Conservation (phyloP, 2,888 invertebrate genomes). For the Tachina grossa region DNA sequence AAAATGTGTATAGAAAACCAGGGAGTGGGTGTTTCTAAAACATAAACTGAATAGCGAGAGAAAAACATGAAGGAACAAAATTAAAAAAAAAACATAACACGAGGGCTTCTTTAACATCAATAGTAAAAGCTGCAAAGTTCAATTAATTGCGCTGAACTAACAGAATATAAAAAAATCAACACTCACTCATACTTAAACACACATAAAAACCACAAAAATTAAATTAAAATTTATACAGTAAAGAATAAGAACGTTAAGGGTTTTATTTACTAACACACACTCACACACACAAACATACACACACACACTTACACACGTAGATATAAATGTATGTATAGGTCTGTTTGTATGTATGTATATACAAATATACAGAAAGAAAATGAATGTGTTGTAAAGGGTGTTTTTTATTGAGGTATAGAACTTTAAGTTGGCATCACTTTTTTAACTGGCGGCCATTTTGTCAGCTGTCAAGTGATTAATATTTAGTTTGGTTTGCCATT, state of each 20-base stretch:
- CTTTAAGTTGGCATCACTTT: too few species aligned
- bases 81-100: constrained; percentile 15
- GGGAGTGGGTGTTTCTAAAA: constrained; percentile 41
- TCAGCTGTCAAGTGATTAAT: too few species aligned
- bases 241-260: constrained; percentile 31
- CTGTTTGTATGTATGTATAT: background rate
- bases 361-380: background rate
- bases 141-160: constrained; percentile 79
- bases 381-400: constrained; percentile 52
- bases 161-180: constrained; percentile 62
- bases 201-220: constrained; percentile 79
- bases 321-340: background rate
- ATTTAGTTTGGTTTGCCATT: too few species aligned
- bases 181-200: constrained; percentile 42
- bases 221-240: constrained; percentile 78
- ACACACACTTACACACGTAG: background rate
- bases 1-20: constrained; percentile 13
- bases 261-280: constrained; percentile 52
- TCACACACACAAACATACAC: constrained; percentile 12
- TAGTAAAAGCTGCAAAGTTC: constrained; percentile 79
- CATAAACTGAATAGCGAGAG: constrained; percentile 38
- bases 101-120: constrained; percentile 75
- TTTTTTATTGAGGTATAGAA: too few species aligned
- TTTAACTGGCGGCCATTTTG: too few species aligned
- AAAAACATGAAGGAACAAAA: background rate